A percentile compares a stretch with the other conserved stretches of the same genome.
phyloP scores from a whole-genome alignment of 2,113 vertebrate species.

The Oostethus manadensis region DNA sequence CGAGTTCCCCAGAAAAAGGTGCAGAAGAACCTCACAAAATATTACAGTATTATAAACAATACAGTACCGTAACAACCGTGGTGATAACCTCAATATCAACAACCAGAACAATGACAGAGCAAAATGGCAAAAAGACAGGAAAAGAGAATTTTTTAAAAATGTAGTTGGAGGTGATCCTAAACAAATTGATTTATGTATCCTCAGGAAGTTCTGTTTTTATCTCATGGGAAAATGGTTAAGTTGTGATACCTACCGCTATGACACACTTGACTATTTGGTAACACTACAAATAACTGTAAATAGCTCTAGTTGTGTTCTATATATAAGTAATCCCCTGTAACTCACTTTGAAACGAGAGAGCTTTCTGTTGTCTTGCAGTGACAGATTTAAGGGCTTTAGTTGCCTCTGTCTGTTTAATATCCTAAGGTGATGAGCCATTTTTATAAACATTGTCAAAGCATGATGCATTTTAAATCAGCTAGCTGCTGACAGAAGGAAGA shows the following conservation, averaged over 20 bases:
- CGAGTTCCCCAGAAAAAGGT: too few relatives aligned
- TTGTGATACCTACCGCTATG: background rate
- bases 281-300: background rate
- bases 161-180: background rate
- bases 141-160: too few relatives aligned
- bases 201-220: background rate
- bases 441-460: slow-evolving; percentile 4
- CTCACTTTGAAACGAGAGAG: slow-evolving; percentile 1
- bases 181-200: slow-evolving; percentile 6
- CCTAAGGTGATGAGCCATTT: slow-evolving; percentile 4
- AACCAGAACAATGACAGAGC: too few relatives aligned
- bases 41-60: too few relatives aligned
- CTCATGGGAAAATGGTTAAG: background rate
- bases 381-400: background rate
- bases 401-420: slow-evolving; percentile 1
- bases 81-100: too few relatives aligned
- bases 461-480: slow-evolving; percentile 12
- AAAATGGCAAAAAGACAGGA: too few relatives aligned
- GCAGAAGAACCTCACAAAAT: too few relatives aligned
- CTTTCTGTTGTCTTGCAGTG: background rate
- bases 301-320: background rate
- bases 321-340: background rate
- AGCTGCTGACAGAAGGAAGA: slow-evolving; percentile 3
- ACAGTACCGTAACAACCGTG: too few relatives aligned
- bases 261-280: background rate